Evolutionary conservation across 2,888 invertebrate genomes (phyloP).

Genomic region (Malthinus seriepunctatus): DNA sequence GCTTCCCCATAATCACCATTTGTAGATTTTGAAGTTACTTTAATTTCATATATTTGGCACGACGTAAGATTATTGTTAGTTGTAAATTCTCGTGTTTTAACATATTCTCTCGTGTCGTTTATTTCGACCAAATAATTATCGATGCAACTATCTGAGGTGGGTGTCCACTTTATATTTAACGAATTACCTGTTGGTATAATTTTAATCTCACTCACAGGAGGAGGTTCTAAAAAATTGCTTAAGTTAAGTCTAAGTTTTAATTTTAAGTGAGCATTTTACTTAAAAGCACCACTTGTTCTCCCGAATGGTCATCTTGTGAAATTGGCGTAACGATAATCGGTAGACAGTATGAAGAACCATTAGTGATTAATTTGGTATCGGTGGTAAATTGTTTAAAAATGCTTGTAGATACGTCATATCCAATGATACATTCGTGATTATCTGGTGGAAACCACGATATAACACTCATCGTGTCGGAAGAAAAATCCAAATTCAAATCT

Average conservation of each 20-base stretch:
- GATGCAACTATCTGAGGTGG: neutral
- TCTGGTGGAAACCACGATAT: neutral
- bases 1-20: neutral
- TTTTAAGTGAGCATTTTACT: neutral
- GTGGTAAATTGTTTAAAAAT: neutral
- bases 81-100: too few relatives aligned
- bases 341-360: neutral
- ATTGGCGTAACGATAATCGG: neutral
- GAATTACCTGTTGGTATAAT: too few relatives aligned
- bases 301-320: neutral
- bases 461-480: too few relatives aligned
- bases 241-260: too few relatives aligned
- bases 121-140: neutral
- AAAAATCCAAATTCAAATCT: neutral
- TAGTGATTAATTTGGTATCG: neutral
- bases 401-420: neutral
- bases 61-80: slow-evolving; percentile 11
- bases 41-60: slow-evolving; percentile 24
- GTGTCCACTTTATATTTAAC: neutral
- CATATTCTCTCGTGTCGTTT: neutral
- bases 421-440: neutral
- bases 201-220: neutral
- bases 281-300: neutral
- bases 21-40: slow-evolving; percentile 8
- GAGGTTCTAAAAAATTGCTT: neutral